Evolutionary conservation across 2,888 invertebrate species (phyloP), one percentile per base, ranked within the genome.

Genomic region (Himalopsyche japonica): DNA sequence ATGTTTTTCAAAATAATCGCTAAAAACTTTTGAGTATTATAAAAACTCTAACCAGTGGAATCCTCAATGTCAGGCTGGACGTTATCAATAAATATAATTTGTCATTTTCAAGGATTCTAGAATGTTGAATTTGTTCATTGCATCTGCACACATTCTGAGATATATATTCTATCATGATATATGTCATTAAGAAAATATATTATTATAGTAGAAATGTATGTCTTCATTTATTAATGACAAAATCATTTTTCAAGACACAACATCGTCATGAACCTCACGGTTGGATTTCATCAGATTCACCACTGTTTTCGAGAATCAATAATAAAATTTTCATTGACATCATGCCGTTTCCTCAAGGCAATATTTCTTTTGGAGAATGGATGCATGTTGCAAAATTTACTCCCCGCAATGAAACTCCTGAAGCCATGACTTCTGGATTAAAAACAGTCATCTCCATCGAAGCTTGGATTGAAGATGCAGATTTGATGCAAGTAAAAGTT

Each of bases 231-330:
- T 12, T 12, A 27, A 43, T 43, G 4, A 43, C 15, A 43, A 7
- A 3, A 15, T 43, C 43, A 15, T 43, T 43, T 10, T 43, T 43
- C 15, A 43, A 93, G 93, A 91, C 93, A 88, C 91, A 89, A 86
- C 92, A 89, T 86, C 90, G 94, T 18, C 89, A 90, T 0, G 95
- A 95, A 88, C 90, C 92, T 0, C 90, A 93, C 0, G 97, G 97
- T 0, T 97, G 97, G 97, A 91, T 97, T 6, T 93, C 93, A 34
- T 91, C 94, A 0, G 90, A 90, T 10, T 90, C 92, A 0, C 95
- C 95, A 0, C 88, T 92, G 15, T 94, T 93, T 87, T 92, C 92
- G 77, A 90, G 92, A 84, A 89, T 89, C n/a, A 87, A 89, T 20
- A 93, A 92, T 3, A 90, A 89, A 27, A 89, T 90, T 85, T 90